Percentiles rank a stretch among this genome's conserved stretches.
Conservation (phyloP, 2,888 invertebrate species). For the Idaea aversata region DNA sequence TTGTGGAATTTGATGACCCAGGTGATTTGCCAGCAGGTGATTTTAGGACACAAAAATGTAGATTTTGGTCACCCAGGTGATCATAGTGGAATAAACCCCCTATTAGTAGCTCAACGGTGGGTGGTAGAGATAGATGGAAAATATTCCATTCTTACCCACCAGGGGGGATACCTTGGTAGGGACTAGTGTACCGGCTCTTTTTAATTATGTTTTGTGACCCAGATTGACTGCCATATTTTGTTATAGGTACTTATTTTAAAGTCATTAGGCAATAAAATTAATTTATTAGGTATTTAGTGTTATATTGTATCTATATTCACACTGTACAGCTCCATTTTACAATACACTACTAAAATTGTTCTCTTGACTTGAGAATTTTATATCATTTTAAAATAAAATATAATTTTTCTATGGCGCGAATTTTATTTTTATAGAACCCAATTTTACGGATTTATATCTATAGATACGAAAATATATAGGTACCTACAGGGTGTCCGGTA, state of each 20-base stretch:
- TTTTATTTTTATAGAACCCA: neutral
- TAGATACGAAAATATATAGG: too few relatives aligned
- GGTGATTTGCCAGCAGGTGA: too few relatives aligned
- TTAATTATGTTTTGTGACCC: neutral
- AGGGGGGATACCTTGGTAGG: too few relatives aligned
- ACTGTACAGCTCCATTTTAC: neutral
- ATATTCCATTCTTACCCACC: too few relatives aligned
- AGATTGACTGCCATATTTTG: neutral
- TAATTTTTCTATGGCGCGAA: neutral
- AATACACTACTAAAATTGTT: neutral
- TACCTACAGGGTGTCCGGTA: too few relatives aligned
- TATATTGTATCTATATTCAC: neutral
- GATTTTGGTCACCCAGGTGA: too few relatives aligned
- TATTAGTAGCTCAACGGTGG: too few relatives aligned
- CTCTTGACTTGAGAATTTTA: neutral
- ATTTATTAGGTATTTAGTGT: neutral
- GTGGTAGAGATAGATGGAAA: too few relatives aligned
- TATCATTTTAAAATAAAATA: slow-evolving; percentile 1
- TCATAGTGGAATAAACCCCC: too few relatives aligned
- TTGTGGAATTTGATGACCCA: too few relatives aligned
- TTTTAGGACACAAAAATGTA: too few relatives aligned
- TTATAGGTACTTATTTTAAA: neutral
- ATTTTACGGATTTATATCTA: neutral
- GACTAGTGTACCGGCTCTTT: too few relatives aligned
- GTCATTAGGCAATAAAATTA: neutral